Base-by-base conservation (phyloP, 92 coral and sea anemone species). In the Palythoa heliodiscus region DNA sequence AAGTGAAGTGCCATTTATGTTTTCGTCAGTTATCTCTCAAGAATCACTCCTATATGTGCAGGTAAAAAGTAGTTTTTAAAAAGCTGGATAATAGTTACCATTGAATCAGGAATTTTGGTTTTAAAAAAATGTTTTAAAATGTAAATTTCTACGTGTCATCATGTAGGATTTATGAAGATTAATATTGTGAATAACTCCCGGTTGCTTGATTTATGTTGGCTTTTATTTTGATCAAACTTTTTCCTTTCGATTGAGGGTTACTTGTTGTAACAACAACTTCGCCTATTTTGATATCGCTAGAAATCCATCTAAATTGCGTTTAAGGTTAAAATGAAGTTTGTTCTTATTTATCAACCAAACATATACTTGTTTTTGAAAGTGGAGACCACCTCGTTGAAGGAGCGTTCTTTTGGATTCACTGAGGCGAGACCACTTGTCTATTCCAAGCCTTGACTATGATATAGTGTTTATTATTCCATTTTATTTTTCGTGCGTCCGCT, bases 401-500 rank as follows among this genome's bases (percentile, higher is more conserved):
- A 43, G 72, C 39, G 57, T 60, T 43, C 39, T 66, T 79, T 79
- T 58, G 17, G n/a, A n/a, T 63, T 60, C 82, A 25, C 25, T 54
- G 69, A 57, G 17, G 70, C 17, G 69, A 64, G 58, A 63, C 73
- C 39, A 73, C 71, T 61, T 63, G 69, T 54, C 72, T 40, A 40
- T 60, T 52, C 72, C 24, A 63, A 29, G 53, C 35, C 29, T 37
- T 64, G 58, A 79, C 38, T 50, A 50, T 60, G 22, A 17, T 63
- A 40, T 19, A 15, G 19, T 20, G n/a, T 40, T 63, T 61, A 79
- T 38, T 63, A 79, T 79, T 79, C 83, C n/a, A n/a, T 20, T 29
- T 78, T 60, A 73, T 39, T 37, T 79, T 5, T 43, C 55, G 16
- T 11, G 37, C 48, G 20, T 47, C 58, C 72, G 20, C 37, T 72